Base-by-base conservation (phyloP, 2,888 invertebrate species). In the Hydrotaea cyrtoneurina region DNA sequence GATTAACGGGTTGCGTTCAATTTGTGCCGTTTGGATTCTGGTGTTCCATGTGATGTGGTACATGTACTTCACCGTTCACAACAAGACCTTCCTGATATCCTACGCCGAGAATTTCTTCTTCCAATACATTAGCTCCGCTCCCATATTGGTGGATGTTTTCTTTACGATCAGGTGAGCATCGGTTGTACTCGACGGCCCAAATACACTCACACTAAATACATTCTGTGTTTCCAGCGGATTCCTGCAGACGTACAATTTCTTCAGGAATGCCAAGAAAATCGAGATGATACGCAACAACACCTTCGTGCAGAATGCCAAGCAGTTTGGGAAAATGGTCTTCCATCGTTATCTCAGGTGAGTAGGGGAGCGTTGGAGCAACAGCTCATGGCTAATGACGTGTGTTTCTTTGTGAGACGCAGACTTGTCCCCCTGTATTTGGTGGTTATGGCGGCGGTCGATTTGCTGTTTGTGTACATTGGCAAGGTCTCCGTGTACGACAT, bases 11-110 rank as follows among this genome's bases (percentile, higher is more conserved):
- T 80, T 93, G 53, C 88, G 93, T 50, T 92, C 92, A 0, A 88
- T 93, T 0, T 91, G 91, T n/a, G 91, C 92, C 80, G 87, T 92
- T 23, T 92, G 92, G 91, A 92, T 93, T 23, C 89, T 93, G 87
- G 86, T 91, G 1, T 93, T 93, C 80, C 93, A 93, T 85, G 90
- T 93, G 21, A 87, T 90, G 36, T 93, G 93, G 93, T 93, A 90
- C 86, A 92, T 92, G 91, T 92, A 92, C 86, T 93, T 91, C 11
- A 91, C 92, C 0, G 91, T 92, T 0, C 90, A 92, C 83, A 93
- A 93, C 82, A 91, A 92, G 85, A 89, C 91, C 0, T 91, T 92
- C 50, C 82, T 93, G 23, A 88, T 93, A 19, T 89, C 91, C 1
- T 91, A 91, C 80, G 91, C 90, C 0, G 93, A 93, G 80, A 89